These are phyloP conservation scores for Phyto melanocephala DNA, from an alignment of 2,888 invertebrate species.

Conservation along the genomic window DNA sequence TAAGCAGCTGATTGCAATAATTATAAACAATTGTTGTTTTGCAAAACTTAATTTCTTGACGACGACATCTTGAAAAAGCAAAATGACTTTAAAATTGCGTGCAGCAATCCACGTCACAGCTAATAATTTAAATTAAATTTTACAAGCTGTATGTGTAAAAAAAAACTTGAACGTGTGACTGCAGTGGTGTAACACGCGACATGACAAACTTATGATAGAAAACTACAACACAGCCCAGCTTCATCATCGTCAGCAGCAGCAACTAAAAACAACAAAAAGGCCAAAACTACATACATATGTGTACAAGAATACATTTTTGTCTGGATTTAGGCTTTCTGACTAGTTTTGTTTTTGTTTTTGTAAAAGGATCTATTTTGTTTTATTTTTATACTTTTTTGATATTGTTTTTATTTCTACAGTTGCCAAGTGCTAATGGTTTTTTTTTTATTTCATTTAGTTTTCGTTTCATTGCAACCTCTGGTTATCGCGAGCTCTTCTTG, in stretches of 20 bases:
- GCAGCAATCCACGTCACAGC: too few species aligned
- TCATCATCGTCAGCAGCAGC: not conserved
- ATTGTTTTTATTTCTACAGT: slow-evolving; percentile 45
- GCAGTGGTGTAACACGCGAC: too few species aligned
- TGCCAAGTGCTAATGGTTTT: slow-evolving; percentile 58
- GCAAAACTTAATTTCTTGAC: too few species aligned
- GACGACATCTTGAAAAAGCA: too few species aligned
- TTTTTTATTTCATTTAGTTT: not conserved
- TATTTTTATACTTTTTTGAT: slow-evolving; percentile 2
- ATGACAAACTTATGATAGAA: too few species aligned
- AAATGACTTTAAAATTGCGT: too few species aligned
- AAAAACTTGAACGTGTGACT: too few species aligned
- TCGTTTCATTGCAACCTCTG: not conserved
- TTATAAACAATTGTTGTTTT: too few species aligned
- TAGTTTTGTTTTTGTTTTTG: slow-evolving; percentile 31
- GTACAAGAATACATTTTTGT: slow-evolving; percentile 50
- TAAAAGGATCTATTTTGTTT: slow-evolving; percentile 43
- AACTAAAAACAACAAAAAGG: not conserved
- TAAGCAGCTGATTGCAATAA: too few species aligned
- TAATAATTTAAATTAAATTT: too few species aligned
- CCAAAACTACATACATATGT: not conserved
- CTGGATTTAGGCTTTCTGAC: slow-evolving; percentile 53
- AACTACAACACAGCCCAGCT: not conserved
- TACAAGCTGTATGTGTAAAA: too few species aligned
- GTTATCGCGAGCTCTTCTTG: not conserved